Percentiles rank a stretch among this genome's conserved stretches.
These are phyloP conservation scores for Agrochola circellaris DNA, from an alignment of 2,888 invertebrate genomes.

Conservation along the genomic window DNA sequence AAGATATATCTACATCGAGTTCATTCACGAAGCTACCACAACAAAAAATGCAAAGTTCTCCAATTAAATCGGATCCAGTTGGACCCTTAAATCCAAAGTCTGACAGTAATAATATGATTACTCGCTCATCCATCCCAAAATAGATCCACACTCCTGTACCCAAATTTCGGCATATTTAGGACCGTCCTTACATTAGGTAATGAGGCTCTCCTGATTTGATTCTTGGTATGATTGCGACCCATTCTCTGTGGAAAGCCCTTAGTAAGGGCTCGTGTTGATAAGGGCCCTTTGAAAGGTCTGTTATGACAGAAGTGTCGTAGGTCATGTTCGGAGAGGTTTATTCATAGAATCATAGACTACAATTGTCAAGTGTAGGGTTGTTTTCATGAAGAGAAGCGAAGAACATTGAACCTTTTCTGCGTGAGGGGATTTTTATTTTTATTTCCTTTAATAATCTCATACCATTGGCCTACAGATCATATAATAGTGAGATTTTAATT, in stretches of 20 bases:
- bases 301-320: background rate
- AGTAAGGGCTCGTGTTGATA: background rate
- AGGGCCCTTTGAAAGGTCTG: constrained; percentile 2
- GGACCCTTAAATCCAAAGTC: background rate
- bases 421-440: background rate
- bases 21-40: background rate
- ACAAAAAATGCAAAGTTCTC: background rate
- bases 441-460: background rate
- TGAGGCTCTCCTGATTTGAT: constrained; percentile 5
- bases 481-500: background rate
- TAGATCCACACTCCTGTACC: background rate
- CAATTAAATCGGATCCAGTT: too few species aligned
- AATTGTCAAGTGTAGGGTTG: background rate
- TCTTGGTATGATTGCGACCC: constrained; percentile 23
- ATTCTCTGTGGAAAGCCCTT: constrained; percentile 18
- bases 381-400: background rate
- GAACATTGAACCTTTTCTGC: background rate
- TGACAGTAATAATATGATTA: background rate
- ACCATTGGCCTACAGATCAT: background rate
- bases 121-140: constrained; percentile 1
- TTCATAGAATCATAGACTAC: background rate
- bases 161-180: background rate
- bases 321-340: background rate
- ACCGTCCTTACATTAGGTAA: constrained; percentile 15
- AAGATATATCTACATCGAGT: background rate